Evolutionary conservation across 1,140 invertebrate genomes (phyloP), one percentile per base, ranked within the genome.

Genomic region (Plutomurus gul): DNA sequence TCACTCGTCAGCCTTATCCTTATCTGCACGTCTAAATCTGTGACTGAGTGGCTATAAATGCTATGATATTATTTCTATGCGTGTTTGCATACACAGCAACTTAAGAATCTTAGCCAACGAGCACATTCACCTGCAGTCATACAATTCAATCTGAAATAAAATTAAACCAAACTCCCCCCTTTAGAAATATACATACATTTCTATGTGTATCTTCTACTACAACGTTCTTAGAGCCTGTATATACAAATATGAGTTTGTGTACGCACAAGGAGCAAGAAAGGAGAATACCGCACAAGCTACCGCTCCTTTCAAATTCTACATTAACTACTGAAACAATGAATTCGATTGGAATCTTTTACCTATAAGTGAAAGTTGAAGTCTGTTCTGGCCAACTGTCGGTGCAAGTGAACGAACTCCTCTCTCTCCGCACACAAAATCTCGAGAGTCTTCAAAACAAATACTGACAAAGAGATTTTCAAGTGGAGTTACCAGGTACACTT

Each of bases 391-490:
- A n/a, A n/a, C n/a, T n/a, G 56, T 65, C 56, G 18, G 56, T 65
- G 22, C 47, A 51, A 22, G 18, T n/a, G 25, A 20, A 49, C 18
- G 25, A n/a, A 60, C 56, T 65, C 56, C 36, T 65, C 27, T 65
- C 56, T 65, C n/a, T 65, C 56, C 36, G 30, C n/a, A n/a, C n/a
- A n/a, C n/a, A n/a, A n/a, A n/a, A n/a, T 65, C 56, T 65, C 56
- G 36, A 65, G 56, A 65, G 56, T 30, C 56, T 65, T 65, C 27
- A 65, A 65, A 65, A 65, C 56, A 65, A 65, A 65, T 65, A 65
- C 56, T 65, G 56, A 65, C 56, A 65, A 65, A 65, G 56, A 65
- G 56, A 65, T 65, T 65, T 65, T 65, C 25, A 65, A 65, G 56
- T 65, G 56, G 13, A 8, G n/a, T n/a, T 51, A 51, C 47, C 4